Conservation (phyloP, 2,113 vertebrate species). For the Muscicapa adusta region DNA sequence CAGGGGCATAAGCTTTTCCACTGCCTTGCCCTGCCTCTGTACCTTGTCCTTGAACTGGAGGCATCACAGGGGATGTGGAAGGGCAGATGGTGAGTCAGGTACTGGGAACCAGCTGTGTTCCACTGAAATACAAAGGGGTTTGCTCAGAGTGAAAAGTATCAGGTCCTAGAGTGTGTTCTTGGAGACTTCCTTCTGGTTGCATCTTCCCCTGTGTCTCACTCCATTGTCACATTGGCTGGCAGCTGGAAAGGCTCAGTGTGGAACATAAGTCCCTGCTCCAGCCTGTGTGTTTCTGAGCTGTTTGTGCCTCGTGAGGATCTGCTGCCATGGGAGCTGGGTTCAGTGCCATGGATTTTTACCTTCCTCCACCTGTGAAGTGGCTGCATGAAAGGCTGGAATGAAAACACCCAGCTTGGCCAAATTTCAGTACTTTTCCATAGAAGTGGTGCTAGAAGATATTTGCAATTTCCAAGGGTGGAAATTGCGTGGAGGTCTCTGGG, state of each 20-base stretch:
- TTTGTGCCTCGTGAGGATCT: not conserved
- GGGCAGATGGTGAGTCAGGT: not conserved
- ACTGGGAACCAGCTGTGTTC: not conserved
- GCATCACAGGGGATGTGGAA: not conserved
- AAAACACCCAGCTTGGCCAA: not conserved
- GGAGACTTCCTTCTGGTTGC: not conserved
- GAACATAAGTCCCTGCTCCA: not conserved
- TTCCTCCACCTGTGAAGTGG: not conserved
- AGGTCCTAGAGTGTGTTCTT: not conserved
- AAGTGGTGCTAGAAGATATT: not conserved
- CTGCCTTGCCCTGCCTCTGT: not conserved
- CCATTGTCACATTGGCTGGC: fast-evolving
- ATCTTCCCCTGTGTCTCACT: not conserved
- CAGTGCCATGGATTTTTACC: not conserved
- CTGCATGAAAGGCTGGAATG: not conserved
- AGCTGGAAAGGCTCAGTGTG: not conserved
- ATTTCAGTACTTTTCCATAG: not conserved
- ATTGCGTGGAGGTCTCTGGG: not conserved
- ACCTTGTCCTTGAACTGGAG: not conserved
- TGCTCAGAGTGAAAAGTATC: not conserved
- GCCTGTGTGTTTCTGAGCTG: not conserved
- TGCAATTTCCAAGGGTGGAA: not conserved
- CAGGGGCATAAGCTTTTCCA: fast-evolving
- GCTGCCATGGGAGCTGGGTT: not conserved
- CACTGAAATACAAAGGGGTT: not conserved